Percentiles rank a stretch among this genome's conserved stretches.
phyloP scores from a whole-genome alignment of 2,797 vertebrate species.

The Acrossocheilus wenchowensis region DNA sequence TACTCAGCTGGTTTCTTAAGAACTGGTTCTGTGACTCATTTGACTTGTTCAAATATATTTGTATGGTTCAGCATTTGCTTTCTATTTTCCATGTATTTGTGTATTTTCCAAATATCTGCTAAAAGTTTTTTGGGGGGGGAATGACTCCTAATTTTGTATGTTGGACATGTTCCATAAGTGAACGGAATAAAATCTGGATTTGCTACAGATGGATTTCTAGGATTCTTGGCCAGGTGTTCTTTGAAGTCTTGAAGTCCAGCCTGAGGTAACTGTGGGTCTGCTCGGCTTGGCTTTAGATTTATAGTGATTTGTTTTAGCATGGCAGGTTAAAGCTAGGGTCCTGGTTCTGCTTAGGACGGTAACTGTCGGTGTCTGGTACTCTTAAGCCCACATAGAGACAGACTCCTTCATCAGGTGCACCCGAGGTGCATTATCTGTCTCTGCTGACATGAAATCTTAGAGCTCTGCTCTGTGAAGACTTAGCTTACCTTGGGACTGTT shows the following conservation, averaged over 20 bases:
- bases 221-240: slow-evolving; percentile 22
- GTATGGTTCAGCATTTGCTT: not conserved
- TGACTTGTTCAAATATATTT: not conserved
- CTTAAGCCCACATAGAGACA: slow-evolving; percentile 48
- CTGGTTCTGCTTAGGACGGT: slow-evolving; percentile 51
- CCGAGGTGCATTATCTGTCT: slow-evolving; percentile 43
- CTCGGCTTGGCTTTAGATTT: slow-evolving; percentile 42
- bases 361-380: slow-evolving; percentile 60
- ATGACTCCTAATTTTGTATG: not conserved
- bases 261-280: slow-evolving; percentile 30
- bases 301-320: slow-evolving; percentile 51
- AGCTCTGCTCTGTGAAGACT: slow-evolving; percentile 12
- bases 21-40: not conserved
- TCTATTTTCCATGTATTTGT: not conserved
- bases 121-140: too few species aligned
- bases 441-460: slow-evolving; percentile 35
- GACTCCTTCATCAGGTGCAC: slow-evolving; percentile 53
- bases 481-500: slow-evolving; percentile 39
- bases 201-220: slow-evolving; percentile 9
- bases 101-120: not conserved
- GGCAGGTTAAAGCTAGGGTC: slow-evolving; percentile 42
- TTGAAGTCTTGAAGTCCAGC: slow-evolving; percentile 47
- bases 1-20: slow-evolving; percentile 31
- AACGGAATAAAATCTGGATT: slow-evolving; percentile 19
- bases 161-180: not conserved